phyloP scores from a whole-genome alignment of 1,140 invertebrate species.

The Phocides pigmalion region DNA sequence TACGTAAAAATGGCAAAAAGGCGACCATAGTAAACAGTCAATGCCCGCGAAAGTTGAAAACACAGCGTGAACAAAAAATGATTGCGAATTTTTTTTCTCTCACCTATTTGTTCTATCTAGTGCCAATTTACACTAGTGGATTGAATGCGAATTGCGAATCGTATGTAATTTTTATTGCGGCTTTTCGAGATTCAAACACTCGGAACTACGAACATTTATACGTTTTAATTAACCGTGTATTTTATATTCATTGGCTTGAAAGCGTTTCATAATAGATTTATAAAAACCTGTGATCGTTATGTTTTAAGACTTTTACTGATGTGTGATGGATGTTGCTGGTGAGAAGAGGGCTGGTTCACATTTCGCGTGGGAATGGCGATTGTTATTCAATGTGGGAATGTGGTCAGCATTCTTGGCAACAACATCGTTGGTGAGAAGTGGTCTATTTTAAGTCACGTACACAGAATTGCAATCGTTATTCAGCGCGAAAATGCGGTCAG shows the following conservation, averaged over 20 bases:
- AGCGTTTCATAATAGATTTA: background rate
- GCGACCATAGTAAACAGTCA: background rate
- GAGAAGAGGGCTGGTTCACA: too few species aligned
- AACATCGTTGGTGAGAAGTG: too few species aligned
- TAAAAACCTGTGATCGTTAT: too few species aligned
- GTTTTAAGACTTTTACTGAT: too few species aligned
- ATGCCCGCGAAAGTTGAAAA: background rate
- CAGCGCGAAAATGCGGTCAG: too few species aligned
- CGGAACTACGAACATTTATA: constrained; percentile 8
- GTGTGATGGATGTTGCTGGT: too few species aligned
- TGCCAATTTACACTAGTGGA: constrained; percentile 7
- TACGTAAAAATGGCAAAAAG: too few species aligned
- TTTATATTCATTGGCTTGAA: constrained; percentile 6
- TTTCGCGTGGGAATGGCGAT: too few species aligned
- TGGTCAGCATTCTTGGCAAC: too few species aligned
- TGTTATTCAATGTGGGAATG: too few species aligned
- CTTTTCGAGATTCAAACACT: constrained; percentile 6
- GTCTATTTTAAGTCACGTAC: too few species aligned
- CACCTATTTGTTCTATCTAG: constrained; percentile 6
- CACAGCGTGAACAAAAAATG: background rate
- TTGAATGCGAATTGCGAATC: constrained; percentile 17
- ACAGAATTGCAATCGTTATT: too few species aligned
- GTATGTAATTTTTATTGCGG: constrained; percentile 12
- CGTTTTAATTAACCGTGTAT: constrained; percentile 1
- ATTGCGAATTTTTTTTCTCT: background rate